Evolutionary conservation across 2,797 vertebrate species (phyloP), one percentile per base, ranked within the genome.

Genomic region (Mus minutoides): DNA sequence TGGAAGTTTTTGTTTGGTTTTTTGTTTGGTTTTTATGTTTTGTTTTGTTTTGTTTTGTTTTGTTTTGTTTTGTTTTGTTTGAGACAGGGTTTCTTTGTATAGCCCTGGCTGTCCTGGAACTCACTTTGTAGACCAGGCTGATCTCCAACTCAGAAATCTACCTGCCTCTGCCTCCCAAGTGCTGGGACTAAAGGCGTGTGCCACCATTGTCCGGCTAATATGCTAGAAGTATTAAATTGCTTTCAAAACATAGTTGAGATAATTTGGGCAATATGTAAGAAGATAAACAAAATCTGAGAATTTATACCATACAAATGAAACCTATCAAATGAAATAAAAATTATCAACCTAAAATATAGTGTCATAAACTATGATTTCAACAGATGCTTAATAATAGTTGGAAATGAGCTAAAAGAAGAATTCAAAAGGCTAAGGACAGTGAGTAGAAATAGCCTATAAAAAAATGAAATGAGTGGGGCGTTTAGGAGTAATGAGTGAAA

Each of bases 171-270:
- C n/a, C n/a, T n/a, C n/a, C n/a, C n/a, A n/a, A n/a, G n/a, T n/a
- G n/a, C n/a, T n/a, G n/a, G n/a, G n/a, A n/a, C n/a, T n/a, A n/a
- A n/a, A n/a, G n/a, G n/a, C n/a, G n/a, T n/a, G n/a, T n/a, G n/a
- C n/a, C n/a, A n/a, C n/a, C n/a, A n/a, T n/a, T n/a, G n/a, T n/a
- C n/a, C n/a, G n/a, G n/a, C n/a, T n/a, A n/a, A n/a, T n/a, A n/a
- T n/a, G n/a, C n/a, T n/a, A 92, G 2, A 96, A 58, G 56, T 43
- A 40, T 73, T 56, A 60, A n/a, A 9, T 67, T 90, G 4, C 71
- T 92, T 75, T 34, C n/a, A 83, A 9, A 83, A 83, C 10, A 83
- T 85, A 80, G 84, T 94, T 94, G 52, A 96, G 8, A 88, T 67
- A 80, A 69, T 37, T 91, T 87, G 24, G 85, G 67, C 21, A 86